Base-by-base conservation (phyloP, 2,888 invertebrate species). In the Neoscelio sp. region DNA sequence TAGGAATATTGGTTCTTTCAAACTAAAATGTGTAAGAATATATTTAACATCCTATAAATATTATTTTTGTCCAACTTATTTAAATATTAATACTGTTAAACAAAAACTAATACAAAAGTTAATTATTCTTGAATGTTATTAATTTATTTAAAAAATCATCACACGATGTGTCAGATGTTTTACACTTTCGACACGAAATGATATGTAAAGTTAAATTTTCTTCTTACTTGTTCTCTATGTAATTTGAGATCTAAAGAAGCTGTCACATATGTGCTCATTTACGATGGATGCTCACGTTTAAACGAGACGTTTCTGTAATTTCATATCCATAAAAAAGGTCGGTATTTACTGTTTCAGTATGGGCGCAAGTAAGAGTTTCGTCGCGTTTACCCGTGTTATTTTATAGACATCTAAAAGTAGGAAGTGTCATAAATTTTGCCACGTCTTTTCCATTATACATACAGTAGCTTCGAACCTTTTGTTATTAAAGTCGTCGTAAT, bases 181-280 rank as follows among this genome's bases (percentile, higher is more conserved):
- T 52, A 44, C 46, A 73, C 42, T 71, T 60, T 60, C 30, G 23
- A 44, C 44, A 54, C 33, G 54, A 60, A 62, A 52, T 3, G n/a
- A 7, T 46, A 26, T 15, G 46, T 26, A 30, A 52, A 2, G 48
- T 74, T 50, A 58, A 58, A 42, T 74, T 28, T 50, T 65, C 58
- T 58, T 35, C 30, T 46, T 67, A 52, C 46, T 17, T 26, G 30
- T 13, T 60, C 60, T 50, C 50, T 40, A 60, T 40, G 67, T 67
- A 60, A 67, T 58, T 50, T 60, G 58, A 67, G 60, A 75, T 46
- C 56, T 42, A 58, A 44, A 67, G 67, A 67, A 52, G 67, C 67
- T 75, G 67, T 60, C 75, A 75, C 60, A 65, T 75, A 58, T 75
- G 75, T 52, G 50, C 67, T 74, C 74, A 65, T 58, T 65, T 65